Percentiles rank a stretch among this genome's conserved stretches.
These are phyloP conservation scores for Cyclura pinguis DNA, from an alignment of 2,797 vertebrate species.

Conservation along the genomic window DNA sequence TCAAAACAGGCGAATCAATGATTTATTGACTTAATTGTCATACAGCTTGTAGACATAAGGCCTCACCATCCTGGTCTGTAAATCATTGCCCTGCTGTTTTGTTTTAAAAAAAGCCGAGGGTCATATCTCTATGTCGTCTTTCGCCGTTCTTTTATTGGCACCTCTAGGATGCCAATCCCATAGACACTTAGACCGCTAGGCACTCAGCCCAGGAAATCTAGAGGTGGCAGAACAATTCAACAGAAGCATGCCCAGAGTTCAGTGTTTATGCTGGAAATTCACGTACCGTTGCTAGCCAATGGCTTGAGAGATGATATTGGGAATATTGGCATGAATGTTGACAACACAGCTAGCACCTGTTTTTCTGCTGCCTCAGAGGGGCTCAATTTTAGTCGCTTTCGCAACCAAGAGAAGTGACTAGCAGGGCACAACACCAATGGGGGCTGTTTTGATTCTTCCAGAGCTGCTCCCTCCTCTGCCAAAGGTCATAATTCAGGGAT, in stretches of 20 bases:
- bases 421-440: background rate
- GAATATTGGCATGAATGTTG: background rate
- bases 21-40: slow-evolving; percentile 69
- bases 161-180: slow-evolving; percentile 56
- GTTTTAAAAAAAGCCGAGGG: slow-evolving; percentile 41
- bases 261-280: background rate
- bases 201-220: background rate
- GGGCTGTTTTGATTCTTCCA: background rate
- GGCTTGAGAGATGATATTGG: background rate
- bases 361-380: background rate
- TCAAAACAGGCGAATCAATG: slow-evolving; percentile 61
- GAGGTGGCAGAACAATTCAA: background rate
- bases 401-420: background rate
- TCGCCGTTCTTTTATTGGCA: slow-evolving; percentile 36
- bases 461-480: background rate
- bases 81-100: slow-evolving; percentile 60
- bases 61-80: slow-evolving; percentile 54
- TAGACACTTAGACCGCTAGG: slow-evolving; percentile 19
- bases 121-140: slow-evolving; percentile 53
- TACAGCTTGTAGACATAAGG: slow-evolving; percentile 61
- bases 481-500: background rate
- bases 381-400: background rate
- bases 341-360: background rate
- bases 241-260: background rate
- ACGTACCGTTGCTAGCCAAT: background rate